Base-by-base conservation (phyloP, 1,140 invertebrate species). In the Gonatopus flavifemur region DNA sequence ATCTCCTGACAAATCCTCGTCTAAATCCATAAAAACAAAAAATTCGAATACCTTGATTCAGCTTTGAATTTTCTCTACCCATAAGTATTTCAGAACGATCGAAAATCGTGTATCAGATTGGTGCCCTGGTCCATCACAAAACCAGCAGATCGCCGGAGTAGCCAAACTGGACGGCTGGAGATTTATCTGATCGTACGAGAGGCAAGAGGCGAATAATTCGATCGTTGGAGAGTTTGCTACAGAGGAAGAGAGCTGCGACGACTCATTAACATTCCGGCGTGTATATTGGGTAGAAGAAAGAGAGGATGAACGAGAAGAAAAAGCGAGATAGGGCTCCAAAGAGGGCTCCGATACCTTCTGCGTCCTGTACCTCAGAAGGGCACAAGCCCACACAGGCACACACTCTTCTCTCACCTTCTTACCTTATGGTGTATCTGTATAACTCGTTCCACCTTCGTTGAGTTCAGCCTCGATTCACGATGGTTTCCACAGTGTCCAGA, bases 401-500 rank as follows among this genome's bases (percentile, higher is more conserved):
- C 15, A 10, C 36, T 20, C 19, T 39, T 24, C 47, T 52, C 39
- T 55, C 48, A 35, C 44, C 35, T 51, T 44, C 48, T 49, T 55
- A 42, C 30, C 47, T 60, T 47, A n/a, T n/a, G n/a, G n/a, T n/a
- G n/a, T 44, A 36, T 40, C 58, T 52, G 33, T 40, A 44, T 44
- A 47, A 62, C 59, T 44, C 54, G 54, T 62, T 52, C 57, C 24
- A 56, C 59, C 59, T 35, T 52, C 49, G 22, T n/a, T n/a, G n/a
- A n/a, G n/a, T n/a, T n/a, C n/a, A 49, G 48, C 49, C 21, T 10
- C 47, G 47, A 55, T 43, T 48, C 46, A n/a, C 42, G 33, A 38
- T 32, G 46, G 49, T 61, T 62, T 61, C n/a, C n/a, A n/a, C 59
- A 62, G 59, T 62, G 44, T 30, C 50, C 58, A 47, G 59, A 62